Evolutionary conservation across 2,888 invertebrate species (phyloP).

Genomic region (Agriotes lineatus): DNA sequence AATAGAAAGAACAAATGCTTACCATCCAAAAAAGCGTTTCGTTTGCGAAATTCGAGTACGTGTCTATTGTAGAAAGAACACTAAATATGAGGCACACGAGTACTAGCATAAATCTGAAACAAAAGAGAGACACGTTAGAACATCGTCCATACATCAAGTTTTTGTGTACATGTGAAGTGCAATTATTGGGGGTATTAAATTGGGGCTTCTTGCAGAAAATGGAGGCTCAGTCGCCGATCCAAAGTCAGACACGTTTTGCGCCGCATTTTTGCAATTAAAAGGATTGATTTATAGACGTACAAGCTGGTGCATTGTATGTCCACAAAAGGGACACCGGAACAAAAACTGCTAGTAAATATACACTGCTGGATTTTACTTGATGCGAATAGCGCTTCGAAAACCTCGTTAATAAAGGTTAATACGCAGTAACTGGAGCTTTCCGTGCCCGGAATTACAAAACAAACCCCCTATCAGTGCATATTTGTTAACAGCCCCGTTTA

Average conservation of each 20-base stretch:
- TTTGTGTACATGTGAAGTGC: neutral
- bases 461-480: too few species aligned
- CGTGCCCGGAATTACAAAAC: too few species aligned
- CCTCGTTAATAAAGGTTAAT: too few species aligned
- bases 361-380: too few species aligned
- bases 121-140: constrained; percentile 47
- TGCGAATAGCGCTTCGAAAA: too few species aligned
- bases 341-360: too few species aligned
- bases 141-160: neutral
- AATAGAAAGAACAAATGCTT: constrained; percentile 57
- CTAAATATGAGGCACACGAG: constrained; percentile 88
- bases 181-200: neutral
- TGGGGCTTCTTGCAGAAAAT: neutral
- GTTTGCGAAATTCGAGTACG: constrained; percentile 80
- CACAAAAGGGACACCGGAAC: neutral
- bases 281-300: neutral
- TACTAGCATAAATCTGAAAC: constrained; percentile 84
- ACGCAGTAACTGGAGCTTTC: too few species aligned
- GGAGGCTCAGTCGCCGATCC: neutral
- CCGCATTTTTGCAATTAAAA: neutral
- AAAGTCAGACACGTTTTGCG: neutral
- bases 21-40: constrained; percentile 89
- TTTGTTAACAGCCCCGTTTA: too few species aligned
- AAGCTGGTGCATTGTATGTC: neutral
- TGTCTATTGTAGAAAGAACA: constrained; percentile 85